Evolutionary conservation across 2,888 invertebrate species (phyloP), one percentile per base, ranked within the genome.

Genomic region (Galerucella calmariensis): DNA sequence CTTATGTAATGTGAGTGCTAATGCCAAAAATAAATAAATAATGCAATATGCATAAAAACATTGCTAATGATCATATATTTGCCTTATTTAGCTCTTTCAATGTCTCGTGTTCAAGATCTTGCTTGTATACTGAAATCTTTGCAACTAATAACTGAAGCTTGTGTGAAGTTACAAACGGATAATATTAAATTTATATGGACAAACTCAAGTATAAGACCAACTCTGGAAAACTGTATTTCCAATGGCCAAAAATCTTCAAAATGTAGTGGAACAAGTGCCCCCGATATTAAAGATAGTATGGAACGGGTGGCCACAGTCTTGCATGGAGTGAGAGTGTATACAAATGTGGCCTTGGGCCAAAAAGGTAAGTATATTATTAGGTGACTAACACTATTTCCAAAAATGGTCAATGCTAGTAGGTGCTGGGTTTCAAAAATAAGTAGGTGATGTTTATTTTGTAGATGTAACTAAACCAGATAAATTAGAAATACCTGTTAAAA

Each of bases 231-330:
- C 41, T 78, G 78, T 66, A 77, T 85, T 72, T 63, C 71, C 63
- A 65, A 77, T 67, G 73, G 53, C 59, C 67, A 69, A 69, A 65
- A 63, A 44, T 41, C 74, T 48, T 16, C 79, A 51, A 80, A 76
- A 56, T 56, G 65, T 48, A 66, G 27, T 10, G 16, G 72, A 35
- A 71, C 73, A 71, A 76, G 74, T 70, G 27, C 72, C 44, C 73
- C 72, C 44, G 75, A 82, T 58, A 72, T 90, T 14, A 83, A 85
- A 68, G 93, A 93, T 82, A 86, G 89, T 5, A 81, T 90, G 2
- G 92, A 93, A 81, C 89, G 94, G 81, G 89, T 92, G 6, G 88
- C 90, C 79, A 92, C 94, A 63, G 93, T 96, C 24, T 89, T 91
- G 59, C 91, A 92, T 81, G 95, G 96, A 44, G 85, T 95, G 62